phyloP scores from a whole-genome alignment of 2,888 invertebrate species.

The Ochlodes sylvanus region DNA sequence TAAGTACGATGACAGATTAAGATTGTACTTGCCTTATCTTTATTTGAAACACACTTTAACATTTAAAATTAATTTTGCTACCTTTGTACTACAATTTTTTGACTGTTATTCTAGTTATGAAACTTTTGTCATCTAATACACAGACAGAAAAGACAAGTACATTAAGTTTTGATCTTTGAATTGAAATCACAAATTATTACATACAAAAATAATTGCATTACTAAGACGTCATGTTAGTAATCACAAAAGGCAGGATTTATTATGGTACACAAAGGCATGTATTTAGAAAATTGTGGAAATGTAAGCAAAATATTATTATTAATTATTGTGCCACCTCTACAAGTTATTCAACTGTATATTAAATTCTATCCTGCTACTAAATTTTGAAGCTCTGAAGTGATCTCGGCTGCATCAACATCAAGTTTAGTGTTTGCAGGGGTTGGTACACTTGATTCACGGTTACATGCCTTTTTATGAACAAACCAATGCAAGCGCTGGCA shows the following conservation, averaged over 20 bases:
- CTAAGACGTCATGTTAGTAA: not conserved
- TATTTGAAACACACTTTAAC: not conserved
- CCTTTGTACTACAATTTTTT: not conserved
- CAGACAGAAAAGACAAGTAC: conserved; percentile 12
- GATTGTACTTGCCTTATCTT: not conserved
- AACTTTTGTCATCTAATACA: not conserved
- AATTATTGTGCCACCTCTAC: conserved; percentile 34
- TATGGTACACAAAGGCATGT: conserved; percentile 11
- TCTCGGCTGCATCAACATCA: conserved; percentile 74
- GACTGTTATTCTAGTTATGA: too few relatives aligned
- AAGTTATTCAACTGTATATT: conserved; percentile 11
- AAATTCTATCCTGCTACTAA: conserved; percentile 69
- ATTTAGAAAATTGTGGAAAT: conserved; percentile 28
- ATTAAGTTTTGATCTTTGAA: conserved; percentile 2
- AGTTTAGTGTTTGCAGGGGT: conserved; percentile 56
- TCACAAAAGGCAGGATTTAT: conserved; percentile 7
- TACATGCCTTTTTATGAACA: conserved; percentile 94
- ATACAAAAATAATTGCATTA: not conserved
- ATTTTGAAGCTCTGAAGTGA: conserved; percentile 81
- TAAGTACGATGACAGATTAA: not conserved
- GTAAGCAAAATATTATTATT: conserved; percentile 24
- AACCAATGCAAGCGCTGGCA: conserved; percentile 98
- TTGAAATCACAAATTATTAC: not conserved
- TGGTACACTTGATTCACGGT: conserved; percentile 83
- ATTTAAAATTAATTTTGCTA: not conserved